Evolutionary conservation across 2,113 vertebrate species (phyloP).

Genomic region (Prunella himalayana): DNA sequence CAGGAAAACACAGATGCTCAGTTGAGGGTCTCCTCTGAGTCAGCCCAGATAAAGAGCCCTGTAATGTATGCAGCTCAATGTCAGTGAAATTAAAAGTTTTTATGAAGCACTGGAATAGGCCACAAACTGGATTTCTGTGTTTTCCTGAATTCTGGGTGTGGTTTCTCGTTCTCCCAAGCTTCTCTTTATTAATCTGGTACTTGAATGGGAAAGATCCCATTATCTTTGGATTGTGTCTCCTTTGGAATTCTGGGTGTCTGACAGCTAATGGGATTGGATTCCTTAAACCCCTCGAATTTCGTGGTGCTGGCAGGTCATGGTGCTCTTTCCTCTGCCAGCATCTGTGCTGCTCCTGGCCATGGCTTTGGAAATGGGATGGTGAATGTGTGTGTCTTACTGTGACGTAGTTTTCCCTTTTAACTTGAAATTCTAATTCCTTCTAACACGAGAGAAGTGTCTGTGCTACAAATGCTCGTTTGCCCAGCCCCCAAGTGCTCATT

Average conservation of each 20-base stretch:
- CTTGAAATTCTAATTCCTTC: constrained; percentile 51
- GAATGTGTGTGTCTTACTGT: background rate
- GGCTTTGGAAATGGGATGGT: constrained; percentile 32
- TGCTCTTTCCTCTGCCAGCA: constrained; percentile 25
- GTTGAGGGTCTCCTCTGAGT: background rate
- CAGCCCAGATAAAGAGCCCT: background rate
- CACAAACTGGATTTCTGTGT: constrained; percentile 35
- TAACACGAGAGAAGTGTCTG: constrained; percentile 1
- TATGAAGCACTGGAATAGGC: background rate
- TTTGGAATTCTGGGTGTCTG: constrained; percentile 38
- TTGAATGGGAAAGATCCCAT: constrained; percentile 19
- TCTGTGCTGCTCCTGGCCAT: constrained; percentile 17
- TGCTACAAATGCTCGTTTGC: constrained; percentile 56
- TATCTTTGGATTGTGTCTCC: constrained; percentile 11
- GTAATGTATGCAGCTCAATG: background rate
- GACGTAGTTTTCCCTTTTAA: constrained; percentile 32
- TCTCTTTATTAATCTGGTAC: constrained; percentile 26
- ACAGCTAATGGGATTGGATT: constrained; percentile 1
- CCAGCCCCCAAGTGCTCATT: background rate
- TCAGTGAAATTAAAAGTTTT: background rate
- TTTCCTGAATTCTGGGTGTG: constrained; percentile 24
- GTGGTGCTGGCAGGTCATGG: constrained; percentile 14
- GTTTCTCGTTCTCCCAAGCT: background rate
- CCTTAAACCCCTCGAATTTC: background rate
- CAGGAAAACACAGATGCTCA: constrained; percentile 28